These are phyloP conservation scores for Alloscopus bannaensis DNA, from an alignment of 2,888 invertebrate species.

Conservation along the genomic window DNA sequence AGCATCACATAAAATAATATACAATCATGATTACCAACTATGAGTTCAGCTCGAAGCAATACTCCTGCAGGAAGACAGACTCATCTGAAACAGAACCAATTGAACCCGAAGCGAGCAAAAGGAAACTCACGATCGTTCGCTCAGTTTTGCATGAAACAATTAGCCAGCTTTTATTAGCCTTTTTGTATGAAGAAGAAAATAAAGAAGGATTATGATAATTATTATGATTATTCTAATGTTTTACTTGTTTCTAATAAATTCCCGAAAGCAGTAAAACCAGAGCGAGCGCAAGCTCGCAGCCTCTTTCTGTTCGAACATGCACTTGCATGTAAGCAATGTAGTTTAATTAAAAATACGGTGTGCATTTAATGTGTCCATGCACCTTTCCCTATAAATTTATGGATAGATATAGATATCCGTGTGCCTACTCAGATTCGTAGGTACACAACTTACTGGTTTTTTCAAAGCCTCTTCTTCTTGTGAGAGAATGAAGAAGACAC, in stretches of 20 bases:
- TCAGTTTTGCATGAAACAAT: constrained; percentile 20
- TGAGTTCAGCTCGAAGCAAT: too few species aligned
- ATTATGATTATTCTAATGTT: constrained; percentile 32
- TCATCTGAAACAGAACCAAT: too few species aligned
- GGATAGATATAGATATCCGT: neutral
- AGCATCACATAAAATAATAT: too few species aligned
- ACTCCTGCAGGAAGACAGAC: too few species aligned
- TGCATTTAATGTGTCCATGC: neutral
- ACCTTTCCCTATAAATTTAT: neutral
- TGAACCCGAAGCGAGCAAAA: too few species aligned
- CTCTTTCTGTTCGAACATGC: neutral
- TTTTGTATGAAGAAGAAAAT: constrained; percentile 18
- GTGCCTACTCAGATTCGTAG: neutral
- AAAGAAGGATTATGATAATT: constrained; percentile 26
- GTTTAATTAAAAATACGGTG: constrained; percentile 12
- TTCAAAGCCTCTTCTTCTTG: neutral
- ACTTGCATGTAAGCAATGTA: neutral
- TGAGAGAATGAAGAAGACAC: neutral
- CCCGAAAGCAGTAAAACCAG: constrained; percentile 1
- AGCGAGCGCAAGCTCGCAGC: neutral
- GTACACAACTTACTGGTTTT: neutral
- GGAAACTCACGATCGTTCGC: too few species aligned
- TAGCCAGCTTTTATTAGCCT: constrained; percentile 23
- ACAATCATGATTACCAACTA: too few species aligned
- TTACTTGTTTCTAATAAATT: constrained; percentile 31